Evolutionary conservation across 2,113 vertebrate genomes (phyloP), one percentile per base, ranked within the genome.

Genomic region (Rhinolophus ferrumequinum): DNA sequence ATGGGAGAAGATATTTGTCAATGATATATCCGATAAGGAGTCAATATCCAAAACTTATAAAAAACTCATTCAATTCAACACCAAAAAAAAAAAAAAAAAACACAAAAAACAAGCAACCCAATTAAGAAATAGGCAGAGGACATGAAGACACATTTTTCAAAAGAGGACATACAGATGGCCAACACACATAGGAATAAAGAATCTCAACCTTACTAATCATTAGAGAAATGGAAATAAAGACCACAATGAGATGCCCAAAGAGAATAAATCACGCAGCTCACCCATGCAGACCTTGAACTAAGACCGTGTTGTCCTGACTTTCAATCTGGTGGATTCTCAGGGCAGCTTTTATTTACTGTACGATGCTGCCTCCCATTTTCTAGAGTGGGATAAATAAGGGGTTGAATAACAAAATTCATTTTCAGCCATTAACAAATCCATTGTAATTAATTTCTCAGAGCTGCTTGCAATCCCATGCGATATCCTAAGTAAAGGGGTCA

Each of bases 391-490:
- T 87, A 58, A n/a, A 13, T 35, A 11, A n/a, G 75, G 10, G 5
- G 16, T 38, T 96, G 24, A 97, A 93, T 58, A 92, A 83, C 24
- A 87, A 87, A 93, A 67, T 28, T 88, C 28, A 82, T 77, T 89
- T 94, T 81, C 24, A 94, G 93, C 35, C 16, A 82, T 50, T 96
- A 76, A 90, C 21, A 94, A 92, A 80, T 94, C 64, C n/a, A 26
- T 77, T 72, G 66, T 84, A 92, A 93, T 94, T 96, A 83, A 70
- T 97, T 97, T 97, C 69, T 93, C 73, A 70, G 64, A 91, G 52
- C 21, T 15, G 30, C 52, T 79, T 93, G 50, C 22, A 95, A 87
- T 96, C 80, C 54, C 95, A 86, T 79, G 41, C 85, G 44, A 60
- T 82, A 86, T 50, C 41, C 35, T 89, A 88, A 83, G 83, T 30